Percentiles rank a stretch among this genome's conserved stretches.
These are phyloP conservation scores for Sorex fumeus DNA, from an alignment of 2,113 vertebrate genomes.

Conservation along the genomic window DNA sequence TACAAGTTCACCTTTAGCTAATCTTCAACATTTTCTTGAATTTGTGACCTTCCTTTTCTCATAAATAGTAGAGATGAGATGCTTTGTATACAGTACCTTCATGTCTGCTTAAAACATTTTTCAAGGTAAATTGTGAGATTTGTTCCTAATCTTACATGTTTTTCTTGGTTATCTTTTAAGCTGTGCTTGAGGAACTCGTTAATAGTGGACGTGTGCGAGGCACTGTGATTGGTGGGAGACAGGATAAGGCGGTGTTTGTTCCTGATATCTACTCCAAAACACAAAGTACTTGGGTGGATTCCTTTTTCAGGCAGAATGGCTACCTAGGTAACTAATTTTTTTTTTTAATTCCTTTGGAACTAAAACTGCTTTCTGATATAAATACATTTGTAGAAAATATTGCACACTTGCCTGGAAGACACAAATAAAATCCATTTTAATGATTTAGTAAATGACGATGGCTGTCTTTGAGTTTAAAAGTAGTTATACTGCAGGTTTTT, in stretches of 20 bases:
- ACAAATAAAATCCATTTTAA: neutral
- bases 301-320: slow-evolving; percentile 97
- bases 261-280: slow-evolving; percentile 97
- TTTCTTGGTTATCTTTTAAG: slow-evolving; percentile 85
- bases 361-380: slow-evolving; percentile 25
- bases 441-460: neutral
- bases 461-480: slow-evolving; percentile 8
- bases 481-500: neutral
- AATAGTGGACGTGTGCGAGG: slow-evolving; percentile 94
- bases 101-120: neutral
- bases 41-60: no score
- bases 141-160: slow-evolving; percentile 50
- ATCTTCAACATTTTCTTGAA: no score
- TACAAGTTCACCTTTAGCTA: slow-evolving; percentile 54
- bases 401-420: neutral
- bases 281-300: slow-evolving; percentile 97
- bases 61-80: no score
- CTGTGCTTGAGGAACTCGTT: slow-evolving; percentile 96
- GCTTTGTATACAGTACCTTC: slow-evolving; percentile 18
- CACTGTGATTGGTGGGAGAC: slow-evolving; percentile 94
- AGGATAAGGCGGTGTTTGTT: slow-evolving; percentile 96
- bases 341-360: slow-evolving; percentile 29
- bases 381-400: slow-evolving; percentile 14
- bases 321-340: slow-evolving; percentile 93
- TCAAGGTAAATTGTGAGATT: neutral